Evolutionary conservation across 2,888 invertebrate genomes (phyloP), one percentile per base, ranked within the genome.

Genomic region (Parasteatoda lunata): DNA sequence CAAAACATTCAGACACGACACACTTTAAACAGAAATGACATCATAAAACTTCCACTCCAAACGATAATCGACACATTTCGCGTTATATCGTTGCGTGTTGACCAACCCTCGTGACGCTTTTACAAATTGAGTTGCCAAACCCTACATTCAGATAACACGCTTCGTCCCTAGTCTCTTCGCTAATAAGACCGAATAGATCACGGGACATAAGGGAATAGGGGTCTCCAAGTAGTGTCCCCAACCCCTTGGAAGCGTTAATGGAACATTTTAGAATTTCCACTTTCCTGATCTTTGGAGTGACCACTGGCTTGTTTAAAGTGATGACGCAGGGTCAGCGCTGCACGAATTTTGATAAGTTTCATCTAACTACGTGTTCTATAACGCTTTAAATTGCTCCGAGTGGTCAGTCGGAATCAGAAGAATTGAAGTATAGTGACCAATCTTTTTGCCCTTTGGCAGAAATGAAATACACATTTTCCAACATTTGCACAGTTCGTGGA

Each of bases 331-430:
- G 54, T 48, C 70, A 59, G 69, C 72, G 73, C 78, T 78, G 52
- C 64, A 51, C 66, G 78, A 84, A 84, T 84, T 84, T 84, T 69
- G 84, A 84, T 84, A 84, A 84, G 78, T 84, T 79, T 72, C 71
- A 75, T 54, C 59, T 59, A 9, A 30, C 30, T 30, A 30, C 30
- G 2, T 30, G 30, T 30, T 30, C 30, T 30, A 30, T 30, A 30
- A 30, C 30, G 30, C 2, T 30, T 30, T 30, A 30, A 30, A 30
- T 30, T 30, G 2, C 30, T 30, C 30, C 30, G 30, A 30, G 30
- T 30, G 30, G 30, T 30, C 30, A 30, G 30, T 30, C 30, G 30
- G 30, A 30, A 30, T 30, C 30, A 30, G 30, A 30, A 30, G 30
- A 30, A 30, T 30, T 30, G 30, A 30, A 30, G 30, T 30, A 30